Evolutionary conservation across 2,797 vertebrate genomes (phyloP), one percentile per base, ranked within the genome.

Genomic region (Oreochromis grahami): DNA sequence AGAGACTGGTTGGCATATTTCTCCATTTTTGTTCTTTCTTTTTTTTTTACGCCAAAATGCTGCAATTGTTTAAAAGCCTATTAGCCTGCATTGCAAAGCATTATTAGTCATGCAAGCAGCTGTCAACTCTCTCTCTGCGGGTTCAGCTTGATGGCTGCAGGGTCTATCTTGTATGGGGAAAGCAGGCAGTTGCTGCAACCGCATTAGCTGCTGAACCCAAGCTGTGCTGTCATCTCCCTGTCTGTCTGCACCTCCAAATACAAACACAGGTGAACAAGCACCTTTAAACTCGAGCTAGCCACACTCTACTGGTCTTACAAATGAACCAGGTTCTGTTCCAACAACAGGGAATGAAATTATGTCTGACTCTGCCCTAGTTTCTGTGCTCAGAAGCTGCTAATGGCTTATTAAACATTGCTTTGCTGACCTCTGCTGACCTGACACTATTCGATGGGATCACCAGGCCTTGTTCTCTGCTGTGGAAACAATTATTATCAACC

Each of bases 351-450:
- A 63, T 5, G 13, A 68, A 80, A 80, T 80, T 29, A 56, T 84
- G 24, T 60, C 68, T 86, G 78, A 81, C 50, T 80, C 15, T 86
- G 76, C 38, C 19, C 70, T 38, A 65, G 34, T 51, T 26, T 70
- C 53, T 77, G n/a, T 80, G 48, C 45, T 51, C 82, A 97, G 96
- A 94, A 96, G 55, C 92, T 96, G 58, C 90, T 96, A 58, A 95
- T 96, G 86, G 96, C 96, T 3, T 26, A 95, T 95, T 97, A 96
- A 96, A 97, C 79, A 91, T 97, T 0, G 96, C 96, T 88, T 96
- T 96, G 86, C 92, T 97, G 76, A 95, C 96, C 1, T 95, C 95
- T 0, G 52, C 88, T 0, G 97, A 97, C 29, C 91, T 97, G 56
- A 96, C 97, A 0, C 88, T 96, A 74, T 97, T 97, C 90, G 95